Evolutionary conservation across 2,113 vertebrate species (phyloP), one percentile per base, ranked within the genome.

Genomic region (Hirundichthys speculiger): DNA sequence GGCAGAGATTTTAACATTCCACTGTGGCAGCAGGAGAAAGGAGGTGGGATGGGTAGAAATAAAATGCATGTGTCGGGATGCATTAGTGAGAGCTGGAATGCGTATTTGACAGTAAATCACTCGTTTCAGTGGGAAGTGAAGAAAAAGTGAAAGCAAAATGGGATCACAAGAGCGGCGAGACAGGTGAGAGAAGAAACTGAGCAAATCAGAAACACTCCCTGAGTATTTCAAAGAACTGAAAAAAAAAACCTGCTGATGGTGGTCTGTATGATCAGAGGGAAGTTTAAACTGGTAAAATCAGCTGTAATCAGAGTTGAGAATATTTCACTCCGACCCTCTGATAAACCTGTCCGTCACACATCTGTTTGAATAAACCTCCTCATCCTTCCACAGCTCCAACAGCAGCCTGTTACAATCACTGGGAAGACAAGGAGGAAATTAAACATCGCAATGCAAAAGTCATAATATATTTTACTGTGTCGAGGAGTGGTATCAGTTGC

Each of bases 51-150:
- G 45, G 20, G 7, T 6, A 19, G 47, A 70, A 72, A 64, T 38
- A 54, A 62, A 83, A 46, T 13, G 5, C 18, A 1, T 12, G 15
- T 77, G 57, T 48, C 73, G 54, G 64, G 56, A 68, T 21, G 0
- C 25, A 68, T 64, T 64, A 67, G 65, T 14, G 49, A 45, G 64
- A 19, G 66, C 43, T 69, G 79, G 80, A 85, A 86, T 69, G 69
- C 57, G 78, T 34, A 10, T 88, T 65, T 78, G 83, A 79, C 68
- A 59, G 69, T 58, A 85, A 87, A 89, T 89, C 79, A 74, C 79
- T 83, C 80, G 54, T 72, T 79, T 68, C 43, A 16, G 30, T 57
- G 30, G 30, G 30, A 34, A 8, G 40, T 71, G 82, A 62, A 64
- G 54, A 63, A 65, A 70, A 86, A 86, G 52, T 69, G 55, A 78